Conservation (phyloP, 2,113 vertebrate species). For the Scartelaos histophorus region DNA sequence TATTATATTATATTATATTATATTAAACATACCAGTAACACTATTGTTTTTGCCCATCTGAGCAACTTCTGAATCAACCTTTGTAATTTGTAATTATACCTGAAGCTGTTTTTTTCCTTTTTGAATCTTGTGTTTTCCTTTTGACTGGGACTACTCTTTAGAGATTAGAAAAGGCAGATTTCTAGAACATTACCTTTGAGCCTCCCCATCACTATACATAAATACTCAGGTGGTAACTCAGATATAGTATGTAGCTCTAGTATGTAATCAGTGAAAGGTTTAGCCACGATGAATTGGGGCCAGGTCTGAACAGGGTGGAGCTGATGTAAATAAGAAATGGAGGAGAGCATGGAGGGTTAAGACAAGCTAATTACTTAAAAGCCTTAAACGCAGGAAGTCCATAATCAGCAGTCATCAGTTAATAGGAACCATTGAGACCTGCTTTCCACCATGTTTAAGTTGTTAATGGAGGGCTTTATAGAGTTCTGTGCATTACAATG, state of each 20-base stretch:
- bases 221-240: neutral
- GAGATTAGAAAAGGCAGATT: neutral
- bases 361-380: constrained; percentile 61
- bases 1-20: no score
- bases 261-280: neutral
- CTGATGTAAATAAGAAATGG: constrained; percentile 53
- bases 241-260: neutral
- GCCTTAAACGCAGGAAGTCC: constrained; percentile 65
- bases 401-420: constrained; percentile 54
- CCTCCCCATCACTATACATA: neutral
- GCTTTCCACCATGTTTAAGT: constrained; percentile 1
- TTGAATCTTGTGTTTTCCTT: neutral
- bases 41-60: neutral
- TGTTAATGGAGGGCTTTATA: constrained; percentile 5
- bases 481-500: neutral
- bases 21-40: no score
- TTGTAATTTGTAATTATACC: no score
- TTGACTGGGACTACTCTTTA: neutral
- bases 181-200: neutral
- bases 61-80: no score
- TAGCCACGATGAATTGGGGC: constrained; percentile 41
- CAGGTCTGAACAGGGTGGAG: constrained; percentile 19
- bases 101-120: neutral
- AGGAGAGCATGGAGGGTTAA: constrained; percentile 33
- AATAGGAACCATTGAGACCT: constrained; percentile 27